Percentiles rank a stretch among this genome's conserved stretches.
phyloP scores from a whole-genome alignment of 2,797 vertebrate genomes.

The Hoplostethus mediterraneus region DNA sequence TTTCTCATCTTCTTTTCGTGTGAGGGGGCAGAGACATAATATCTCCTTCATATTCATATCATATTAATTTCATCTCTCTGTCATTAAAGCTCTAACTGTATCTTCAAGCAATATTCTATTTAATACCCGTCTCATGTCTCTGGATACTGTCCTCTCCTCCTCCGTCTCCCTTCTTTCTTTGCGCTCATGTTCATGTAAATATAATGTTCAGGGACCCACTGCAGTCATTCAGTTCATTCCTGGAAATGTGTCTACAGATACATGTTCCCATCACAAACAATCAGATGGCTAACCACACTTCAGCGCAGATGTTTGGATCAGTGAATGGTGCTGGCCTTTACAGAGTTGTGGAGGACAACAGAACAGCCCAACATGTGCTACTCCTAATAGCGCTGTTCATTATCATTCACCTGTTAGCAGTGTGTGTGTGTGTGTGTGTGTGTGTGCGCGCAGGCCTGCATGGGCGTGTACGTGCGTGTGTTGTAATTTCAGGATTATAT shows the following conservation, averaged over 20 bases:
- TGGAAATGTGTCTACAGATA: constrained; percentile 52
- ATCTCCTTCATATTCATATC: constrained; percentile 49
- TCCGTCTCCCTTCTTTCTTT: constrained; percentile 23
- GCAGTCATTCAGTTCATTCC: constrained; percentile 46
- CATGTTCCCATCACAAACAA: constrained; percentile 40
- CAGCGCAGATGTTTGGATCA: constrained; percentile 32
- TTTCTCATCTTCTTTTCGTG: constrained; percentile 33
- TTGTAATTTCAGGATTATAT: constrained; percentile 31
- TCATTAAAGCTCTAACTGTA: constrained; percentile 65
- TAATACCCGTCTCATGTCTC: constrained; percentile 67
- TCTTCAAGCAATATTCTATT: constrained; percentile 66
- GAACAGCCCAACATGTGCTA: no score
- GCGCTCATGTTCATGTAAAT: constrained; percentile 49
- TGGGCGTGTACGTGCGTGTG: neutral
- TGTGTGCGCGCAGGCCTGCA: no score
- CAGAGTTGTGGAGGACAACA: constrained; percentile 14
- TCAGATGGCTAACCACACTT: constrained; percentile 32
- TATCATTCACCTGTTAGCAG: neutral
- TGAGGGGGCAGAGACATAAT: constrained; percentile 60
- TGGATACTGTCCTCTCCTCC: constrained; percentile 24
- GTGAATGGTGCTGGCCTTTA: constrained; percentile 18
- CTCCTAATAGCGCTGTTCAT: constrained; percentile 1
- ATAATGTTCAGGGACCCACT: constrained; percentile 54
- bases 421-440: neutral
- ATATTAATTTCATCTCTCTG: constrained; percentile 59